phyloP scores from a whole-genome alignment of 2,888 invertebrate genomes.

The Lasius fuliginosus region DNA sequence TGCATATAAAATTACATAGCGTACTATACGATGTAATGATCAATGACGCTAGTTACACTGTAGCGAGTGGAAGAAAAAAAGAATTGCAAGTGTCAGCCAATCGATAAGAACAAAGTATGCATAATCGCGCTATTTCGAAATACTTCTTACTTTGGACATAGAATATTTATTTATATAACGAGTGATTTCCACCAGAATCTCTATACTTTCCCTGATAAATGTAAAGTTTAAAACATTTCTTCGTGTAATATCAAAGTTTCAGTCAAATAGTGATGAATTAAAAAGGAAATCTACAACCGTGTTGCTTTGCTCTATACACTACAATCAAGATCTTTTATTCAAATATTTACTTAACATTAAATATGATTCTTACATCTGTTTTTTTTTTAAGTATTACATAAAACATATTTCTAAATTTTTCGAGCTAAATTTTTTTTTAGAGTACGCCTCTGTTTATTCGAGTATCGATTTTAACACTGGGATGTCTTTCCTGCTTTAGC shows the following conservation, averaged over 20 bases:
- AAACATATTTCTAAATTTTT: background rate
- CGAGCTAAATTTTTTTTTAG: background rate
- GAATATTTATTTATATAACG: background rate
- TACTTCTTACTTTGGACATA: background rate
- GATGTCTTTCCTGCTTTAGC: background rate
- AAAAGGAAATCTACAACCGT: background rate
- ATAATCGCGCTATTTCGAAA: background rate
- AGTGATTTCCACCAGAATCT: background rate
- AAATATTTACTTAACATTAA: background rate
- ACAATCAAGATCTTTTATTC: background rate
- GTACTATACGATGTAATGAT: constrained; percentile 9
- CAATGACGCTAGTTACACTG: constrained; percentile 19
- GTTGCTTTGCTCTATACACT: background rate
- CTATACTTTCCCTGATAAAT: background rate
- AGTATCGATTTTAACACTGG: constrained; percentile 34
- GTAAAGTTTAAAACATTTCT: background rate
- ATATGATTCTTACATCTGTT: background rate
- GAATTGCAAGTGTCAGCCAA: background rate
- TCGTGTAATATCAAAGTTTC: background rate
- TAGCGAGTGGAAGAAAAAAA: background rate
- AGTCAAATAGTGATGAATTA: background rate
- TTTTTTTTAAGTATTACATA: background rate
- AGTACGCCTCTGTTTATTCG: constrained; percentile 12
- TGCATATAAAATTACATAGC: background rate
- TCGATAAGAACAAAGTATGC: background rate